A percentile compares a stretch with the other conserved stretches of the same genome.
Conservation (phyloP, 2,113 vertebrate genomes). For the Melanostigma gelatinosum region DNA sequence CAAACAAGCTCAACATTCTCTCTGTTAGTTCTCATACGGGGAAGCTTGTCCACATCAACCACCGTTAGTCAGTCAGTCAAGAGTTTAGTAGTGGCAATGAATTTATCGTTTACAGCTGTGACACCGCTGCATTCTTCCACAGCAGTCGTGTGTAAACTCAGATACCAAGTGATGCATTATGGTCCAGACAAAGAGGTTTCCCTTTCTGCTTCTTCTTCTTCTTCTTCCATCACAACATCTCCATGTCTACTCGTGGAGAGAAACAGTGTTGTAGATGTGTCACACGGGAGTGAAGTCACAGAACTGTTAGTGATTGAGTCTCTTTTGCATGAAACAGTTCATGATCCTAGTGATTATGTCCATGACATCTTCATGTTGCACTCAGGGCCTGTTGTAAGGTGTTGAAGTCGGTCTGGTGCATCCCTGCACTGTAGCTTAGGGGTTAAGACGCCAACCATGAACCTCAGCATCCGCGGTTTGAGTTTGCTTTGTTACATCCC, state of each 20-base stretch:
- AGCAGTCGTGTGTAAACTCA: neutral
- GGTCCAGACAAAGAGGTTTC: constrained; percentile 4
- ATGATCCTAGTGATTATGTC: neutral
- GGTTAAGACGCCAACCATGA: neutral
- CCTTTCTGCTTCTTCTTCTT: neutral
- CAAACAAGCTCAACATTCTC: neutral
- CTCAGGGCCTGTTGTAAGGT: neutral
- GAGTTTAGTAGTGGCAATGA: neutral
- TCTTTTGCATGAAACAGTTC: neutral
- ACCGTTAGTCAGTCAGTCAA: neutral
- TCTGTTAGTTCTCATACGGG: neutral
- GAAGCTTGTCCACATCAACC: neutral
- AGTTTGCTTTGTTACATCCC: neutral
- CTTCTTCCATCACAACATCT: neutral
- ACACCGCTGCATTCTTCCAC: neutral
- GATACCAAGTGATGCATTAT: no score
- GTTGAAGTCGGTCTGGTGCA: neutral
- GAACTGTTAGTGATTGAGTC: neutral
- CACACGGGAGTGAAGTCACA: neutral
- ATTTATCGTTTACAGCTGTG: neutral
- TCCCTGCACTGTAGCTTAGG: neutral
- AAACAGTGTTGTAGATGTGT: neutral
- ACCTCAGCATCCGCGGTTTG: neutral
- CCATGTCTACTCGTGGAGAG: neutral
- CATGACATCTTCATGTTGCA: neutral